Evolutionary conservation across 2,113 vertebrate species (phyloP).

Genomic region (Nipponia nippon): DNA sequence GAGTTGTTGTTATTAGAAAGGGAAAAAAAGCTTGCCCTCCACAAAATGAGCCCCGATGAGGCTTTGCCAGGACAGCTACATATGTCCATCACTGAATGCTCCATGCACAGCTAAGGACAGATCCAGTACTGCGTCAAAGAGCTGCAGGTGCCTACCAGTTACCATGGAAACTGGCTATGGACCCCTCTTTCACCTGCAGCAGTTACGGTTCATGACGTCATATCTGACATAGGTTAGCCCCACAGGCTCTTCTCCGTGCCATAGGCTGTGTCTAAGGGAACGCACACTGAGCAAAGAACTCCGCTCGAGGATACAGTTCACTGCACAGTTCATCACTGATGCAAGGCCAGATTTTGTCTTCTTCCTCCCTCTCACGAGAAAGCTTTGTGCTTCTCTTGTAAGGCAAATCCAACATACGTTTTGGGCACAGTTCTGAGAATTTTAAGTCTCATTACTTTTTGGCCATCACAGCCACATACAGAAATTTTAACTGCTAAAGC

Average conservation of each 20-base stretch:
- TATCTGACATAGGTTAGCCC: neutral
- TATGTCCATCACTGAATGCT: neutral
- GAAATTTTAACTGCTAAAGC: neutral
- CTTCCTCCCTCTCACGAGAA: neutral
- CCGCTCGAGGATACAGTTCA: neutral
- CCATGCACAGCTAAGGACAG: neutral
- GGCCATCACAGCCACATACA: neutral
- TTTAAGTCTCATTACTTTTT: neutral
- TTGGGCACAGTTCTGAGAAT: neutral
- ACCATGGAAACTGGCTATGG: neutral
- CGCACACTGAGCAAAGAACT: neutral
- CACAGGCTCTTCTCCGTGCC: neutral
- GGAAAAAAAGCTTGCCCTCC: neutral
- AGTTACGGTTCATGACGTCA: neutral
- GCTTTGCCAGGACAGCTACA: neutral
- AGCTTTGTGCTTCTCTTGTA: neutral
- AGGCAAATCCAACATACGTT: neutral
- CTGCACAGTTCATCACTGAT: neutral
- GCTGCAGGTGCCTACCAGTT: constrained; percentile 13
- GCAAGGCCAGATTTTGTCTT: neutral
- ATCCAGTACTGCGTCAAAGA: neutral
- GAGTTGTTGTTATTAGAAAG: neutral
- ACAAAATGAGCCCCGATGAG: neutral
- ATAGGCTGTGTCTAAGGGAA: neutral
- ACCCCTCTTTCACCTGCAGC: neutral